phyloP scores from a whole-genome alignment of 2,113 vertebrate species.

The Carollia perspicillata region DNA sequence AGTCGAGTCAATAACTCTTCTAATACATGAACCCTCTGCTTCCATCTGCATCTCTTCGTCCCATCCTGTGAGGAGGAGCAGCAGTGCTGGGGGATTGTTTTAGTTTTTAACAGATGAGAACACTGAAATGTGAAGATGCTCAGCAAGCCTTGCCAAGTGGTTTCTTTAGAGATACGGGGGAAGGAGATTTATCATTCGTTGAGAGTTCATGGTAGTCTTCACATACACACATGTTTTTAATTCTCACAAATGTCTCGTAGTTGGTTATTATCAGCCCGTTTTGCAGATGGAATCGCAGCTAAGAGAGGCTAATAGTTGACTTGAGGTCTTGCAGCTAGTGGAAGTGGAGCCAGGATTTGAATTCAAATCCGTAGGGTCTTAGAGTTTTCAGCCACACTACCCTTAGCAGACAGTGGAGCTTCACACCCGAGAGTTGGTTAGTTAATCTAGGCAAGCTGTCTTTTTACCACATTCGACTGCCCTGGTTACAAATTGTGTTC shows the following conservation, averaged over 20 bases:
- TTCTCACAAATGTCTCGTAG: neutral
- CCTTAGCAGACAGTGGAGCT: neutral
- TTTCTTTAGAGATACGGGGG: neutral
- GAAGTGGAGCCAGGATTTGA: neutral
- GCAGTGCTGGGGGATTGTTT: neutral
- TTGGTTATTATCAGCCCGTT: neutral
- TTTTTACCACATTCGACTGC: neutral
- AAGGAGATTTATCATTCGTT: neutral
- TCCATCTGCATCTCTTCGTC: neutral
- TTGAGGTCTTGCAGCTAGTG: neutral
- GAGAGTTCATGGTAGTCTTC: neutral
- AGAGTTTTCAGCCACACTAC: neutral
- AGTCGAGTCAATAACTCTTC: neutral
- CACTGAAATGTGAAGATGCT: neutral
- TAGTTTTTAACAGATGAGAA: neutral
- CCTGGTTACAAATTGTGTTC: neutral
- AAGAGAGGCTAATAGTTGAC: neutral
- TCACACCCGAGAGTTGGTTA: too few relatives aligned
- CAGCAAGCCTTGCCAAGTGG: neutral
- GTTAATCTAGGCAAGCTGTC: neutral
- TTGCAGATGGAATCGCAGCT: neutral
- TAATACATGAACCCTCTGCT: neutral
- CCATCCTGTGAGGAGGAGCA: neutral
- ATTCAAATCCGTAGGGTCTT: neutral
- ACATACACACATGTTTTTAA: neutral